These are phyloP conservation scores for Larimichthys crocea DNA, from an alignment of 2,113 vertebrate genomes.

Conservation along the genomic window DNA sequence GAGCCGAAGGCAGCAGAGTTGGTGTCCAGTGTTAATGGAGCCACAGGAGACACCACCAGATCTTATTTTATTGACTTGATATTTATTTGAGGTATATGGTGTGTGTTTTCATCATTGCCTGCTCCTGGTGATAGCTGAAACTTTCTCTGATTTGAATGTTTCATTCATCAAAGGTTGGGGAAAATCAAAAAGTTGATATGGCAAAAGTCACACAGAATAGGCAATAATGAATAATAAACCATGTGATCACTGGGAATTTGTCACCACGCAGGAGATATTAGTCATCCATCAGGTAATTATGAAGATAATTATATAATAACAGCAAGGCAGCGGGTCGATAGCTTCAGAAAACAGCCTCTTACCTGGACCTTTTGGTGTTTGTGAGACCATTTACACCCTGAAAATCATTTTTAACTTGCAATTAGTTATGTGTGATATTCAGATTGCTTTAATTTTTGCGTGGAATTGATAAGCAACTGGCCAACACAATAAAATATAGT, in stretches of 20 bases:
- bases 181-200: not conserved
- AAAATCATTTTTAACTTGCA: too few relatives aligned
- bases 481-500: not conserved
- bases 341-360: not conserved
- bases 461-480: not conserved
- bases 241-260: not conserved
- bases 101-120: not conserved
- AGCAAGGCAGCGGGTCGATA: not conserved
- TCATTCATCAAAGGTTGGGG: not conserved
- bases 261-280: not conserved
- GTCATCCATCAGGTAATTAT: not conserved
- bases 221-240: not conserved
- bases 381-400: not conserved
- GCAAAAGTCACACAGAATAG: not conserved
- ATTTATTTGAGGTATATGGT: not conserved
- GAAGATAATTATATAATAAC: too few relatives aligned
- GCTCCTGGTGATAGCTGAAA: not conserved
- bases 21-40: constrained; percentile 49
- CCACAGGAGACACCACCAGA: constrained; percentile 8
- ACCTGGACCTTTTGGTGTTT: not conserved
- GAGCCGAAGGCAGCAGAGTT: constrained; percentile 15
- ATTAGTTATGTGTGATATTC: not conserved
- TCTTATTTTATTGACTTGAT: constrained; percentile 3
- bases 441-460: not conserved
- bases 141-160: not conserved